These are phyloP conservation scores for Clarias pachynema DNA, from an alignment of 2,797 vertebrate genomes.

Conservation along the genomic window DNA sequence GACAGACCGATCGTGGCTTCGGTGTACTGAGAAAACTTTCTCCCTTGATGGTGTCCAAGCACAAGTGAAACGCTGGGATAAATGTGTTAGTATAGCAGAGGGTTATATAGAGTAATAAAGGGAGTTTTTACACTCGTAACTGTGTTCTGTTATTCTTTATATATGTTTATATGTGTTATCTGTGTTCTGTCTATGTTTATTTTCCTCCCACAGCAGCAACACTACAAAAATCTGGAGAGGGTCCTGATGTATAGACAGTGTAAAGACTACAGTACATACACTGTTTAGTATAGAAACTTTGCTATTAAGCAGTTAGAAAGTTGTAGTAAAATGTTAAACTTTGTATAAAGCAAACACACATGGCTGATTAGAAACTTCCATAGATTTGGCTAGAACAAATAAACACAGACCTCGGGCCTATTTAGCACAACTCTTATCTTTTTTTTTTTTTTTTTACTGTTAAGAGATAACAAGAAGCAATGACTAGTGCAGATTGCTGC, in stretches of 20 bases:
- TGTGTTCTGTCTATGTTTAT: no score
- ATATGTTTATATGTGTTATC: no score
- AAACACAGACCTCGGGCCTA: background rate
- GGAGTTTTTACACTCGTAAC: no score
- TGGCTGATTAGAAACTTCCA: background rate
- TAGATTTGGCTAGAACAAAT: background rate
- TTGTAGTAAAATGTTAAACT: background rate
- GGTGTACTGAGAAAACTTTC: no score
- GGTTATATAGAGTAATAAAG: no score
- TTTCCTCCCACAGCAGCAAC: background rate
- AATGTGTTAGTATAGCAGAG: no score
- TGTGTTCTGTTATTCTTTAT: no score
- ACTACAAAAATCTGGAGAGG: background rate
- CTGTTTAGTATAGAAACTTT: background rate
- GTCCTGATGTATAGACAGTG: background rate
- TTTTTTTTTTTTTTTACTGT: conserved; percentile 19
- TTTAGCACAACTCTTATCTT: conserved; percentile 2
- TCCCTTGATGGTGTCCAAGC: no score
- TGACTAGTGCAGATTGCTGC: conserved; percentile 47
- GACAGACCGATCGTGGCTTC: no score
- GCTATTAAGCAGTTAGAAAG: background rate
- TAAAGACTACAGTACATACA: background rate
- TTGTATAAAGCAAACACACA: background rate
- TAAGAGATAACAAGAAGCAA: conserved; percentile 56
- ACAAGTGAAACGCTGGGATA: no score